A percentile compares a stretch with the other conserved stretches of the same genome.
phyloP scores from a whole-genome alignment of 2,113 vertebrate species.

The Malurus elegans region DNA sequence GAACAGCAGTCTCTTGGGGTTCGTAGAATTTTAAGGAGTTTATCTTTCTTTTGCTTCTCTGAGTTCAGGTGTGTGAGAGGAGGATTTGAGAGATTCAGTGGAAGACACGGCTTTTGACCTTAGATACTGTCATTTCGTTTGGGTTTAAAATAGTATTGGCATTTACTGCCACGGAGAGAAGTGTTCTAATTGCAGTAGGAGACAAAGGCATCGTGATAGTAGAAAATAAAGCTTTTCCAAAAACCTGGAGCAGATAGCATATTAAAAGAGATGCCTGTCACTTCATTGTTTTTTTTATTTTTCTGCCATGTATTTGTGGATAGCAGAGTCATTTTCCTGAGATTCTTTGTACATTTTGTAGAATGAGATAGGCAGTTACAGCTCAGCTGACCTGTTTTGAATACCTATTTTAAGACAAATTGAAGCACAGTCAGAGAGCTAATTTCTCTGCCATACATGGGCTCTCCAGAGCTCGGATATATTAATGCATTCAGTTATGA shows the following conservation, averaged over 20 bases:
- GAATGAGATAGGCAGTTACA: not conserved
- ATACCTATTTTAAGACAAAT: slow-evolving; percentile 28
- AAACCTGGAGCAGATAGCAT: not conserved
- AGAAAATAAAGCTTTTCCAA: not conserved
- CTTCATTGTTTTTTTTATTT: not conserved
- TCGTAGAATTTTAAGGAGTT: not conserved
- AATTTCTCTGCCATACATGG: not conserved
- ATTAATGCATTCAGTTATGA: not conserved
- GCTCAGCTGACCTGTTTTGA: slow-evolving; percentile 26
- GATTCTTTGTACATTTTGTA: not conserved
- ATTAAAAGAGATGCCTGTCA: not conserved
- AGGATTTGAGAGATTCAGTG: not conserved
- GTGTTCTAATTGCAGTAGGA: not conserved
- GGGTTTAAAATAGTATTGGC: not conserved
- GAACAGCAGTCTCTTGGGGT: not conserved
- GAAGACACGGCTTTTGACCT: not conserved
- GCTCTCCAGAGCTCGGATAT: not conserved
- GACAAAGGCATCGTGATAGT: not conserved
- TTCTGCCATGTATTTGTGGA: not conserved
- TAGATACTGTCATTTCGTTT: not conserved
- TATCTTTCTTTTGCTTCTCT: not conserved
- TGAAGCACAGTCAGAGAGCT: not conserved
- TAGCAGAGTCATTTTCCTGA: not conserved
- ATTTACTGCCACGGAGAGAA: not conserved
- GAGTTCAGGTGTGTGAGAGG: not conserved